Base-by-base conservation (phyloP, 2,797 vertebrate species). In the Sphenodon punctatus region DNA sequence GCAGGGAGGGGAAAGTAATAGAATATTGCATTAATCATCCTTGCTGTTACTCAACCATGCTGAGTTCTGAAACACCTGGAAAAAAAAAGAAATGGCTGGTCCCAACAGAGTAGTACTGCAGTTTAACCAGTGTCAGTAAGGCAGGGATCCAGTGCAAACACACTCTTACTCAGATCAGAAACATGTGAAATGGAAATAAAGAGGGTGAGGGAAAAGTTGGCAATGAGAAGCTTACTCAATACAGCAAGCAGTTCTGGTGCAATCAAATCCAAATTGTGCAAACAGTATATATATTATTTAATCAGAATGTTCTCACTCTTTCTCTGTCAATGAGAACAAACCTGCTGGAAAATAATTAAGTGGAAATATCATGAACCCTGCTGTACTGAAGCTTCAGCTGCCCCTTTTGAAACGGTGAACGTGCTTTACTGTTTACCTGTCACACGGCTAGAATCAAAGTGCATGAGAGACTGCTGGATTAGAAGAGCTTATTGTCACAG, bases 11-110 rank as follows among this genome's bases (percentile, higher is more conserved):
- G 48, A 71, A 55, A 80, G 36, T 41, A 76, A 71, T 43, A 74
- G 72, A 89, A 86, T 79, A 79, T 60, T 68, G 27, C 58, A 82
- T 94, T 94, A 82, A 92, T 94, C 89, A 69, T 84, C 82, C 55
- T 75, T 77, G 45, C 46, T 75, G 55, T 69, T 81, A 55, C 71
- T 92, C 90, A 90, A 74, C 67, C 59, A 82, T 64, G 70, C 80
- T 63, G 43, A 88, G 45, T 65, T 83, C 63, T 43, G 82, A 92
- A 94, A 89, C 42, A 90, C 63, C 49, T 76, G 76, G 70, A 80
- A 82, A 92, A 76, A 86, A 70, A 80, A 82, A 92, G 76, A 86
- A 87, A 82, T 48, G 22, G 49, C 32, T 59, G n/a, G 49, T 92
- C 78, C 82, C 87, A 70, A 7, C 0, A 87, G 88, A 64, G 65